Conservation (phyloP, 2,113 vertebrate species). For the Reinhardtius hippoglossoides region DNA sequence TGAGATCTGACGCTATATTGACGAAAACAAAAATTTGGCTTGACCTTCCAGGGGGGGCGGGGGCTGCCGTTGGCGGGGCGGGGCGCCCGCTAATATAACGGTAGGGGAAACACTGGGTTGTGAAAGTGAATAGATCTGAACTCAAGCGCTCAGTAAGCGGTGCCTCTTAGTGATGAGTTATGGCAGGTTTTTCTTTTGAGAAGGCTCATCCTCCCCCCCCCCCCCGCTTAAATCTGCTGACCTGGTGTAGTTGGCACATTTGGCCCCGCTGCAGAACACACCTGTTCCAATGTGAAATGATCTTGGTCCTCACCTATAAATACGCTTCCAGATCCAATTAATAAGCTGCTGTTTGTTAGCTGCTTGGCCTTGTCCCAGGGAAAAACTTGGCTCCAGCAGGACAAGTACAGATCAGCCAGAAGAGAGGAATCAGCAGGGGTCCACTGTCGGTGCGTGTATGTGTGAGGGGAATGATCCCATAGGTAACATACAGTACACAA, state of each 20-base stretch:
- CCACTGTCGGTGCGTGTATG: constrained; percentile 9
- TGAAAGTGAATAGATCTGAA: constrained; percentile 16
- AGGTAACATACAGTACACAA: background rate
- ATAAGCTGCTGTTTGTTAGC: constrained; percentile 66
- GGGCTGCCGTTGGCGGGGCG: too few species aligned
- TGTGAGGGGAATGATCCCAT: background rate
- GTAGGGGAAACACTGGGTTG: too few species aligned
- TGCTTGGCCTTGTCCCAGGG: constrained; percentile 45
- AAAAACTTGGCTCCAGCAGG: constrained; percentile 33
- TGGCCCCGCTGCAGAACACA: constrained; percentile 46
- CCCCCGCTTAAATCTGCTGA: constrained; percentile 43
- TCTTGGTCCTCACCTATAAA: constrained; percentile 63
- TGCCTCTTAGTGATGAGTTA: constrained; percentile 37
- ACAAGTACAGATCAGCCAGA: constrained; percentile 36
- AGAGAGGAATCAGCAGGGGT: constrained; percentile 27
- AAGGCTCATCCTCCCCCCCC: constrained; percentile 63
- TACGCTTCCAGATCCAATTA: constrained; percentile 65
- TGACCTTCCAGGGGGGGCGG: too few species aligned
- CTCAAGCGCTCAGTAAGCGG: constrained; percentile 1
- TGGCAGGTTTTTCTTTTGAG: constrained; percentile 13
- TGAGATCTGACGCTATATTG: too few species aligned
- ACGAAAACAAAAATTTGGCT: too few species aligned
- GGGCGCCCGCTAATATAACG: too few species aligned
- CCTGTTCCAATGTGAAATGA: constrained; percentile 67
- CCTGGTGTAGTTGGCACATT: constrained; percentile 16